These are phyloP conservation scores for Sebastes matsubarae DNA, from an alignment of 2,797 vertebrate species.

Conservation along the genomic window DNA sequence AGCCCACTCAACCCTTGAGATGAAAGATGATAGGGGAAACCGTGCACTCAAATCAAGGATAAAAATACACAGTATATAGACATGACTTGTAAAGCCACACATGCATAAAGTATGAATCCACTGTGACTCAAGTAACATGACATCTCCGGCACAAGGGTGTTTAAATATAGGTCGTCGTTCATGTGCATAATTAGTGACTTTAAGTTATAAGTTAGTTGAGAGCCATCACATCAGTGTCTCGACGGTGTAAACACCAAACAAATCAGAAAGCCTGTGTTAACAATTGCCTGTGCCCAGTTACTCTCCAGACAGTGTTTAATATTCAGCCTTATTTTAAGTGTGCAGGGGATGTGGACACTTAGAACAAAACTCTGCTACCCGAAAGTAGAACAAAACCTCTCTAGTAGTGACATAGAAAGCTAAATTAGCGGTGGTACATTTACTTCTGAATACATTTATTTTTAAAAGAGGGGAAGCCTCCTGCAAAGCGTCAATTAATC, in stretches of 20 bases:
- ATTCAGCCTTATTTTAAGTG: conserved; percentile 5
- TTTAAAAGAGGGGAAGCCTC: not conserved
- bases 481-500: conserved; percentile 5
- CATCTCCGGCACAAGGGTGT: conserved; percentile 15
- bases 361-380: conserved; percentile 58
- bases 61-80: conserved; percentile 29
- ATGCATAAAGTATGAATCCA: conserved; percentile 45
- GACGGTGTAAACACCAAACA: not conserved
- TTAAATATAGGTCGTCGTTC: conserved; percentile 35
- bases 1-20: not conserved
- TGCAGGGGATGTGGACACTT: conserved; percentile 10
- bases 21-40: not conserved
- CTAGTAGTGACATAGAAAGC: not conserved
- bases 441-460: conserved; percentile 25
- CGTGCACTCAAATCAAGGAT: conserved; percentile 29
- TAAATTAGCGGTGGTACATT: conserved; percentile 35
- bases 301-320: conserved; percentile 16
- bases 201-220: conserved; percentile 24
- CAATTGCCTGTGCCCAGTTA: not conserved
- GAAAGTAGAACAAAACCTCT: conserved; percentile 49
- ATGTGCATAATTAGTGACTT: conserved; percentile 28
- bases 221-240: conserved; percentile 11
- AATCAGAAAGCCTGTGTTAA: not conserved
- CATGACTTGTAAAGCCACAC: conserved; percentile 1
- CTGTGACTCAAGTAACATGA: conserved; percentile 23